phyloP scores from a whole-genome alignment of 2,113 vertebrate genomes.

The Tenrec ecaudatus region DNA sequence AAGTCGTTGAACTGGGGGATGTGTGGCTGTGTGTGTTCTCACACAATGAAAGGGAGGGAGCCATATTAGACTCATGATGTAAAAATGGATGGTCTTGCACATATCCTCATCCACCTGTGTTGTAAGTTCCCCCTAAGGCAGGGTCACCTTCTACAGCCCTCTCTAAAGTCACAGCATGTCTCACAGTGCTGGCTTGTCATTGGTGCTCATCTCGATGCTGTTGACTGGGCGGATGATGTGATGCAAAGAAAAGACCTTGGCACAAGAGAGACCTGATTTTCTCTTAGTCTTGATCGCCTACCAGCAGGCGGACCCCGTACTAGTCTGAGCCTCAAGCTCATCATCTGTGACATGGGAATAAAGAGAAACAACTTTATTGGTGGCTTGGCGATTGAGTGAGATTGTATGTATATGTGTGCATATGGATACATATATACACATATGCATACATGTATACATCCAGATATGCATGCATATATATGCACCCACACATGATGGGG shows the following conservation, averaged over 20 bases:
- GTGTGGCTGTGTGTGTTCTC: not conserved
- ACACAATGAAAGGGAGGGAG: not conserved
- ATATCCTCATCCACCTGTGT: not conserved
- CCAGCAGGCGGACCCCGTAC: not conserved
- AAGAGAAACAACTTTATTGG: not conserved
- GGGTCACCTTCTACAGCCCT: not conserved
- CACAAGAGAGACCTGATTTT: not conserved
- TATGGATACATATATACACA: not conserved
- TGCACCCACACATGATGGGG: too few species aligned
- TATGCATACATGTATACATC: too few species aligned
- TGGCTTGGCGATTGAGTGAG: not conserved
- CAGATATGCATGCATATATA: not conserved
- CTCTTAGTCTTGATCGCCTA: not conserved
- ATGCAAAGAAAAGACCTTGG: not conserved
- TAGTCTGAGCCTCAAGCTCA: not conserved
- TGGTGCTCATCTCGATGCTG: not conserved
- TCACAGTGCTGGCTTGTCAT: not conserved
- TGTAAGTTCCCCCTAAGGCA: not conserved
- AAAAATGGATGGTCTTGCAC: not conserved
- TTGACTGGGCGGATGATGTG: not conserved
- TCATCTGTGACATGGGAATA: not conserved
- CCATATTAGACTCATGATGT: fast-evolving
- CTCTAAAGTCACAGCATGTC: not conserved
- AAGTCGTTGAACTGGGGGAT: not conserved
- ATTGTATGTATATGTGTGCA: not conserved